Percentiles rank a stretch among this genome's conserved stretches.
These are phyloP conservation scores for Argyrosomus japonicus DNA, from an alignment of 2,113 vertebrate species.

Conservation along the genomic window DNA sequence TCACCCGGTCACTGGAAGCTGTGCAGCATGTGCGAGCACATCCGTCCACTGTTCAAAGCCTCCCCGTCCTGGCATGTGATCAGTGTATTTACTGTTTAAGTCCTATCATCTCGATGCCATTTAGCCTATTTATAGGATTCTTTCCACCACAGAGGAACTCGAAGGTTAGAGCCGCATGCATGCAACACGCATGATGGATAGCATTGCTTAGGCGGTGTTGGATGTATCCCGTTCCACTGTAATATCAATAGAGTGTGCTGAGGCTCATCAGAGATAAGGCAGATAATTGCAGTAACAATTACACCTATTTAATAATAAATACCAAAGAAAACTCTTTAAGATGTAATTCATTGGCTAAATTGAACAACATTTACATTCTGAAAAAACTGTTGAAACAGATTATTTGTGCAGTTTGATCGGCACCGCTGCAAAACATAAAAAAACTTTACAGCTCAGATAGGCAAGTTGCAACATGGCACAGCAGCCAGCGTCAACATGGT, in stretches of 20 bases:
- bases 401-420: background rate
- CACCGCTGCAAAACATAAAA: background rate
- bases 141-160: conserved; percentile 37
- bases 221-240: conserved; percentile 27
- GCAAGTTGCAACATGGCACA: background rate
- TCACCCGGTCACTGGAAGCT: background rate
- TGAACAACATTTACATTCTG: background rate
- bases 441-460: background rate
- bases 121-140: conserved; percentile 63
- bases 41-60: conserved; percentile 2
- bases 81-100: conserved; percentile 50
- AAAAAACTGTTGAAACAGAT: background rate
- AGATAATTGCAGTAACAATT: background rate
- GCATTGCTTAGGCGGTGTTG: background rate
- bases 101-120: conserved; percentile 39
- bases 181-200: conserved; percentile 10
- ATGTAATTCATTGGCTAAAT: background rate
- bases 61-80: conserved; percentile 43
- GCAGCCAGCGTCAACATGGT: background rate
- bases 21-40: background rate
- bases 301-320: background rate
- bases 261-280: background rate
- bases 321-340: background rate
- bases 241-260: conserved; percentile 1
- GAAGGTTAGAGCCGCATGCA: conserved; percentile 23